phyloP scores from a whole-genome alignment of 1,140 invertebrate genomes.

The Brachionus koreanus region DNA sequence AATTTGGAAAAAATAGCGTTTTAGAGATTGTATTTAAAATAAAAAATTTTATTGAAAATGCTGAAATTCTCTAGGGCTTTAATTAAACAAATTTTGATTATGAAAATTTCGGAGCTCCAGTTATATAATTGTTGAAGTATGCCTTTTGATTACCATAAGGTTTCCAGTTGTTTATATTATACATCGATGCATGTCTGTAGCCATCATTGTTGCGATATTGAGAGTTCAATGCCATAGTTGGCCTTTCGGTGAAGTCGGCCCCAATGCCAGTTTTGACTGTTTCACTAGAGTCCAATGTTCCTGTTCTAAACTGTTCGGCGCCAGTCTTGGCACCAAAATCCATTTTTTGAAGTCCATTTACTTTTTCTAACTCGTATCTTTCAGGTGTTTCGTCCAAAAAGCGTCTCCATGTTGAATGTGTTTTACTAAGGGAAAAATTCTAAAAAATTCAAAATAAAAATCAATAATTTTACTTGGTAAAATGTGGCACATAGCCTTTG shows the following conservation, averaged over 20 bases:
- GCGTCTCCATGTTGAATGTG: not conserved
- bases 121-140: conserved; percentile 41
- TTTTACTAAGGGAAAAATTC: not conserved
- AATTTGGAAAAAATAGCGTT: not conserved
- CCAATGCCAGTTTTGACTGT: conserved; percentile 13
- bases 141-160: conserved; percentile 23
- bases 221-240: conserved; percentile 23
- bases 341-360: not conserved
- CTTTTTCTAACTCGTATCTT: not conserved
- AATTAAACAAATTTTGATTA: not conserved
- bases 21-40: not conserved
- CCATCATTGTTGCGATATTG: conserved; percentile 37
- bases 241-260: conserved; percentile 20
- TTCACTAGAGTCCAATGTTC: not conserved
- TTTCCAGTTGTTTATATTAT: conserved; percentile 36
- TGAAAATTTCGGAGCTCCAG: conserved; percentile 40
- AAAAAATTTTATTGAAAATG: conserved; percentile 21
- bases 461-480: not conserved
- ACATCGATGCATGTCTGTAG: conserved; percentile 14
- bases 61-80: not conserved
- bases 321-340: conserved; percentile 29
- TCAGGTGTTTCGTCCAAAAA: conserved; percentile 26
- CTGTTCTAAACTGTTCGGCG: not conserved
- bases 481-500: conserved; percentile 36
- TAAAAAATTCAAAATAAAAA: not conserved